Evolutionary conservation across 2,888 invertebrate species (phyloP).

Genomic region (Cerceris rybyensis): DNA sequence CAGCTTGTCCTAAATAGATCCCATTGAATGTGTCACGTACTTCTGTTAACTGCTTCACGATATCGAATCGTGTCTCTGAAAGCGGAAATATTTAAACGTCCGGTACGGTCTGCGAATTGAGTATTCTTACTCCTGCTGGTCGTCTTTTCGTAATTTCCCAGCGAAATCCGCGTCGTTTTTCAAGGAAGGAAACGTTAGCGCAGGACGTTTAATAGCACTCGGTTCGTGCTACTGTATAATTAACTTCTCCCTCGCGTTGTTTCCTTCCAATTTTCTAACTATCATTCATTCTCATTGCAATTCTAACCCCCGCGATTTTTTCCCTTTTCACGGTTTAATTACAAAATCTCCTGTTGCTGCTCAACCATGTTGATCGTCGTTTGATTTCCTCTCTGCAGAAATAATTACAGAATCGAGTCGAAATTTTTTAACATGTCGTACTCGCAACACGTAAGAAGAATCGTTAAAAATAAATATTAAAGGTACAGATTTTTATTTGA

Average conservation of each 20-base stretch:
- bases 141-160: conserved; percentile 4
- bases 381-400: too few species aligned
- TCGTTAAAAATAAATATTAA: too few species aligned
- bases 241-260: background rate
- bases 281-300: too few species aligned
- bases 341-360: too few species aligned
- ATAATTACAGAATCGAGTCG: too few species aligned
- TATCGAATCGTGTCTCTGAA: conserved; percentile 21
- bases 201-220: background rate
- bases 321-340: too few species aligned
- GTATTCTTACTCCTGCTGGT: background rate
- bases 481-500: too few species aligned
- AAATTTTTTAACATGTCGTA: too few species aligned
- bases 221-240: background rate
- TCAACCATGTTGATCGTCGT: too few species aligned
- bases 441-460: too few species aligned
- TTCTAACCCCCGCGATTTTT: too few species aligned
- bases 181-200: background rate
- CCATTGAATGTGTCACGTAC: conserved; percentile 39
- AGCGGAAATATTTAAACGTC: conserved; percentile 14
- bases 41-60: conserved; percentile 37
- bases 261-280: background rate
- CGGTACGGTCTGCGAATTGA: conserved; percentile 4
- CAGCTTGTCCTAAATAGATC: conserved; percentile 40
- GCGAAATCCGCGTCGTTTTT: conserved; percentile 1